phyloP scores from a whole-genome alignment of 2,888 invertebrate species.

The Arctia plantaginis region DNA sequence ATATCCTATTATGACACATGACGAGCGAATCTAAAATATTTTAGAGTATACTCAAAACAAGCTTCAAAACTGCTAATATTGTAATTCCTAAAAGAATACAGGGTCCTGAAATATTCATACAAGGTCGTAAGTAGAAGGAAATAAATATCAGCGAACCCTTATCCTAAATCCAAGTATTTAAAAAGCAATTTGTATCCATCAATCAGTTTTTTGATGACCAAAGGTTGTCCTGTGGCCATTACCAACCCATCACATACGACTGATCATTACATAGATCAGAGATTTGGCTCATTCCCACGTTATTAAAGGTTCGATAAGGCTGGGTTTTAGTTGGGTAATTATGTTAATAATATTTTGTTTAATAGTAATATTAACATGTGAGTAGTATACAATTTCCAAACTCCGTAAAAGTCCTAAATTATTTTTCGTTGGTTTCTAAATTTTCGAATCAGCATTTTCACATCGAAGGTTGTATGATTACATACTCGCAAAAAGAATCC shows the following conservation, averaged over 20 bases:
- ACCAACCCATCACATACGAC: slow-evolving; percentile 20
- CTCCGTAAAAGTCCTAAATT: too few relatives aligned
- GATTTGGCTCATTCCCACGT: slow-evolving; percentile 7
- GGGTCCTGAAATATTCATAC: not conserved
- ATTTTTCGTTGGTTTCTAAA: too few relatives aligned
- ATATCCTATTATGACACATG: not conserved
- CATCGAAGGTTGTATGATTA: too few relatives aligned
- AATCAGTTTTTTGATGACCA: slow-evolving; percentile 35
- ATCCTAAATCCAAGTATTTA: slow-evolving; percentile 35
- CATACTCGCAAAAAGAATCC: too few relatives aligned
- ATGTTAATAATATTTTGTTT: not conserved
- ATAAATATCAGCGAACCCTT: not conserved
- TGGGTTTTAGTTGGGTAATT: not conserved
- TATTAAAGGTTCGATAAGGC: not conserved
- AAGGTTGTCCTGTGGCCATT: slow-evolving; percentile 30
- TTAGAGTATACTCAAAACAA: not conserved
- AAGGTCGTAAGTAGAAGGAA: not conserved
- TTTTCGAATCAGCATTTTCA: too few relatives aligned
- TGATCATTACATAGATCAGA: slow-evolving; percentile 9
- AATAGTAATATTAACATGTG: not conserved
- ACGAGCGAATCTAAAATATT: not conserved
- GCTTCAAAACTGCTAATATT: not conserved
- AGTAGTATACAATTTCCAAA: too few relatives aligned
- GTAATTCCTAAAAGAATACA: not conserved
- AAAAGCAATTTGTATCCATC: slow-evolving; percentile 46